Evolutionary conservation across 2,113 vertebrate genomes (phyloP).

Genomic region (Pristiophorus japonicus): DNA sequence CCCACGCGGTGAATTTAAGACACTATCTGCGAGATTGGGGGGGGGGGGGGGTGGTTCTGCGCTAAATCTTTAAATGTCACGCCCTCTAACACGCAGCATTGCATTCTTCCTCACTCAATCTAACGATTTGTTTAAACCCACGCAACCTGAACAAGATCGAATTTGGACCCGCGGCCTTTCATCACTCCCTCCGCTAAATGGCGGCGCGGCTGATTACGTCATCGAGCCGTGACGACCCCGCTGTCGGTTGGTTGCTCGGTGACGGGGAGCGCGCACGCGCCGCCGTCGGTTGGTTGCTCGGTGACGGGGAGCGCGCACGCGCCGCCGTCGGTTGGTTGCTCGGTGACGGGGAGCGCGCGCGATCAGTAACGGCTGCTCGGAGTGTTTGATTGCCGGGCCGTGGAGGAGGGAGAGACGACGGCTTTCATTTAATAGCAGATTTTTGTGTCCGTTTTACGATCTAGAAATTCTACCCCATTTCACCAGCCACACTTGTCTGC

Average conservation of each 20-base stretch:
- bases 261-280: neutral
- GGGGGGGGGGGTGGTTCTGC: neutral
- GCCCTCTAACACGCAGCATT: neutral
- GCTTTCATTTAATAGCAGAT: neutral
- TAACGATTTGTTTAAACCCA: neutral
- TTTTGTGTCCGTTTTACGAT: neutral
- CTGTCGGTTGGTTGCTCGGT: too few relatives aligned
- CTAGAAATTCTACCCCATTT: neutral
- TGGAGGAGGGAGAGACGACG: neutral
- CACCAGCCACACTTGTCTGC: too few relatives aligned
- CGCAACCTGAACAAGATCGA: conserved; percentile 10
- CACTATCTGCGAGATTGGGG: neutral
- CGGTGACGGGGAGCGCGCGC: neutral
- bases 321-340: neutral
- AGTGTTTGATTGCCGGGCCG: neutral
- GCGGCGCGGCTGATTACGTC: neutral
- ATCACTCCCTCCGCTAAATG: neutral
- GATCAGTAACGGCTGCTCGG: neutral
- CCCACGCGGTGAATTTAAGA: neutral
- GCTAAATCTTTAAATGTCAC: neutral
- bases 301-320: neutral
- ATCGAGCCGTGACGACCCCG: neutral
- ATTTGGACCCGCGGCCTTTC: neutral
- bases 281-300: too few relatives aligned
- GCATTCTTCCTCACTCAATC: neutral